Percentiles rank a stretch among this genome's conserved stretches.
Conservation (phyloP, 2,888 invertebrate species). For the Cabera pusaria region DNA sequence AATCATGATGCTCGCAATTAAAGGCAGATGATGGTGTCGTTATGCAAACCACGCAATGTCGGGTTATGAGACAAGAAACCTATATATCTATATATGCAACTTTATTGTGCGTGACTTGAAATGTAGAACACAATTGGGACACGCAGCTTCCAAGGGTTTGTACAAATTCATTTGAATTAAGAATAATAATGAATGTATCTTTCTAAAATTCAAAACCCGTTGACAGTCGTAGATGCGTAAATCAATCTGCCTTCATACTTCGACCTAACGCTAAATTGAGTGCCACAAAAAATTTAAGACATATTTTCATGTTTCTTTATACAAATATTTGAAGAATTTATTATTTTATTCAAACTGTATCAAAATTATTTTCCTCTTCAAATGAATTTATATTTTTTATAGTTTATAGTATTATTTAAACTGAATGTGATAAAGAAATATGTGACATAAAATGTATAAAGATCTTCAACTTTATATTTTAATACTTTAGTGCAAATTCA, state of each 20-base stretch:
- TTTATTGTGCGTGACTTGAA: too few species aligned
- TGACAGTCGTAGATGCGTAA: too few species aligned
- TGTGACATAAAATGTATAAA: slow-evolving; percentile 40
- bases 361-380: slow-evolving; percentile 22
- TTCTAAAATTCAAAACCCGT: too few species aligned
- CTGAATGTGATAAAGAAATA: slow-evolving; percentile 38
- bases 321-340: slow-evolving; percentile 27
- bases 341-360: slow-evolving; percentile 26
- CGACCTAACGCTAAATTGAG: slow-evolving; percentile 31
- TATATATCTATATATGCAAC: too few species aligned
- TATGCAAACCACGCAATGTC: too few species aligned
- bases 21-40: too few species aligned
- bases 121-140: too few species aligned
- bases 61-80: too few species aligned
- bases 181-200: too few species aligned
- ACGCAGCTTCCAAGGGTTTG: too few species aligned
- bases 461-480: slow-evolving; percentile 22
- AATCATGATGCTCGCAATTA: not conserved
- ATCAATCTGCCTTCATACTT: too few species aligned
- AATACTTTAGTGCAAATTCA: slow-evolving; percentile 10
- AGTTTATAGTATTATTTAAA: slow-evolving; percentile 33
- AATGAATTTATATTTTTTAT: slow-evolving; percentile 31
- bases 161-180: too few species aligned
- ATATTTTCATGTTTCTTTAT: slow-evolving; percentile 23
- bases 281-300: slow-evolving; percentile 30